These are phyloP conservation scores for Oxyscelio sp. DNA, from an alignment of 2,888 invertebrate genomes.

Conservation along the genomic window DNA sequence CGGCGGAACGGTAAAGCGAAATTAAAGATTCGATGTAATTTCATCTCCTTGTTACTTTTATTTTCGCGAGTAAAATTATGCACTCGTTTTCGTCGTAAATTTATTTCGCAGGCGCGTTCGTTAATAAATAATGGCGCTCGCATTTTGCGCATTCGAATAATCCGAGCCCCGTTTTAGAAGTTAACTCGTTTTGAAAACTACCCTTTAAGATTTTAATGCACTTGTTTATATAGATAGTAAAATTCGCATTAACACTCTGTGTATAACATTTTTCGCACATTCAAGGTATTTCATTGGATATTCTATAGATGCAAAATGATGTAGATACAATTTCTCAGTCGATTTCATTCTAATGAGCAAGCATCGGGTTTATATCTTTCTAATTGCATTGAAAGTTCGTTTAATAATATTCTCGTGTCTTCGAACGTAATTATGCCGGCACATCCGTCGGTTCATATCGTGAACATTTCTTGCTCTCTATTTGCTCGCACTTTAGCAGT, in stretches of 20 bases:
- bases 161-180: conserved; percentile 33
- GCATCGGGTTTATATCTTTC: not conserved
- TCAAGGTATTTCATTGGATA: conserved; percentile 4
- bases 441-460: not conserved
- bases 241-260: conserved; percentile 40
- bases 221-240: conserved; percentile 53
- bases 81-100: not conserved
- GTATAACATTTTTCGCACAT: conserved; percentile 22
- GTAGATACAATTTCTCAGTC: not conserved
- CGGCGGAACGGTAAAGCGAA: not conserved
- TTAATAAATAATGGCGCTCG: not conserved
- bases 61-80: not conserved
- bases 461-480: too few species aligned
- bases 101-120: not conserved
- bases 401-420: not conserved
- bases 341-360: conserved; percentile 1
- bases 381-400: not conserved
- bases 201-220: conserved; percentile 51
- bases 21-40: too few species aligned
- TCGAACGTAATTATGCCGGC: not conserved
- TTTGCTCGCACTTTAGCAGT: too few species aligned
- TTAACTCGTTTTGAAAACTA: conserved; percentile 53
- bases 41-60: too few species aligned
- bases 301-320: conserved; percentile 13
- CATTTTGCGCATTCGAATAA: not conserved